Evolutionary conservation across 2,797 vertebrate genomes (phyloP), one percentile per base, ranked within the genome.

Genomic region (Lophotriccus pileatus): DNA sequence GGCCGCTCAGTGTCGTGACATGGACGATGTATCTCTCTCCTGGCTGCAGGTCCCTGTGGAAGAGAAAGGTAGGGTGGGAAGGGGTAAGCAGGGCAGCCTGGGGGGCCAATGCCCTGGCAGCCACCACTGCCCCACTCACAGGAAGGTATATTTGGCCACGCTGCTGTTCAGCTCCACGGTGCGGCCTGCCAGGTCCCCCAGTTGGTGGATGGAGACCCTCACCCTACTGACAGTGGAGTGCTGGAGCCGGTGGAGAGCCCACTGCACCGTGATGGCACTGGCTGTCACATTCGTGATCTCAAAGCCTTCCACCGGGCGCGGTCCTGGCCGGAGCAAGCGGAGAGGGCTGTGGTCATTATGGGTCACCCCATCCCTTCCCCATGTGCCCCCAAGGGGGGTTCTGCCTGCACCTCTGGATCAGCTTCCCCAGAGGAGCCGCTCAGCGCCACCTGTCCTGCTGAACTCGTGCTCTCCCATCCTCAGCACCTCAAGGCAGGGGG

Each of bases 21-120:
- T 98, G 98, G 82, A 99, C 91, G 4, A 98, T 97, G 93, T 99
- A 99, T 96, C 98, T 98, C 95, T 98, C 98, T 94, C 98, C 99
- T 43, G 99, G 99, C 87, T 98, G 98, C 90, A 99, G 97, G 66
- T 98, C 98, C 96, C 99, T 99, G 97, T 3, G n/a, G 72, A 46
- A 9, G 28, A 82, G 21, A 32, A 67, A 59, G 44, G 63, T 2
- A 27, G 15, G 50, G 32, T n/a, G 59, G 69, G 74, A 80, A 72
- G n/a, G 16, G 22, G 34, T 67, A n/a, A 93, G 60, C 0, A 0
- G 28, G 68, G 56, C 14, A 30, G 19, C 9, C 32, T 2, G 5
- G 21, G 21, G 30, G 30, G 21, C 23, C 66, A 12, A 22, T 12
- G 15, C 39, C 67, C 64, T 2, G 1, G 44, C 7, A 6, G 28